Evolutionary conservation across 2,797 vertebrate species (phyloP).

Genomic region (Pogonophryne albipinna): DNA sequence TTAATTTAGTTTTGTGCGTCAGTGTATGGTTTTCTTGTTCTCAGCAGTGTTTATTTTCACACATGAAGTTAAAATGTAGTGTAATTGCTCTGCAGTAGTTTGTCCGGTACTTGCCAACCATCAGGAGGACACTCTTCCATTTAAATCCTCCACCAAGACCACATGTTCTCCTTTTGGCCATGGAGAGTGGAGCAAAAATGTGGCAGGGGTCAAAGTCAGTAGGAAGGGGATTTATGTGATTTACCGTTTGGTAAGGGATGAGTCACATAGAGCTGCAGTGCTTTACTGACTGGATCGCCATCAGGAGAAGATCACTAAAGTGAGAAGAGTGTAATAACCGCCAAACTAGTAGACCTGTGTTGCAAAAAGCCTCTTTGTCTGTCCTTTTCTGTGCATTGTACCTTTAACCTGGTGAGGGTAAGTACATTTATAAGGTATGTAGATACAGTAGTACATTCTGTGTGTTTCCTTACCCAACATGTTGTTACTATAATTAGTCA

Average conservation of each 20-base stretch:
- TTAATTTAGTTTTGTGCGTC: conserved; percentile 31
- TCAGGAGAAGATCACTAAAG: conserved; percentile 35
- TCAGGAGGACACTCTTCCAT: conserved; percentile 32
- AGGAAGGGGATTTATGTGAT: conserved; percentile 66
- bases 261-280: conserved; percentile 55
- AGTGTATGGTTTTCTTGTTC: conserved; percentile 27
- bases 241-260: conserved; percentile 57
- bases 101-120: conserved; percentile 36
- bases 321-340: conserved; percentile 24
- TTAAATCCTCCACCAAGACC: conserved; percentile 45
- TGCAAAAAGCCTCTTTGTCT: conserved; percentile 11
- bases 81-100: conserved; percentile 34
- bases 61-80: conserved; percentile 42
- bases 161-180: conserved; percentile 60
- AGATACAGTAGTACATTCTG: no score
- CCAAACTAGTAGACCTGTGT: conserved; percentile 30
- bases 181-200: conserved; percentile 43
- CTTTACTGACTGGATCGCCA: conserved; percentile 51
- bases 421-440: not conserved
- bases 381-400: not conserved
- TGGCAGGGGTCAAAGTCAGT: conserved; percentile 59
- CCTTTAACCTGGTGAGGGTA: not conserved
- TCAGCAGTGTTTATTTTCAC: conserved; percentile 55
- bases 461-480: no score
- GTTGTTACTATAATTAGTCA: not conserved